Percentiles rank a stretch among this genome's conserved stretches.
These are phyloP conservation scores for Rhagoletis pomonella DNA, from an alignment of 1,140 invertebrate species.

Conservation along the genomic window DNA sequence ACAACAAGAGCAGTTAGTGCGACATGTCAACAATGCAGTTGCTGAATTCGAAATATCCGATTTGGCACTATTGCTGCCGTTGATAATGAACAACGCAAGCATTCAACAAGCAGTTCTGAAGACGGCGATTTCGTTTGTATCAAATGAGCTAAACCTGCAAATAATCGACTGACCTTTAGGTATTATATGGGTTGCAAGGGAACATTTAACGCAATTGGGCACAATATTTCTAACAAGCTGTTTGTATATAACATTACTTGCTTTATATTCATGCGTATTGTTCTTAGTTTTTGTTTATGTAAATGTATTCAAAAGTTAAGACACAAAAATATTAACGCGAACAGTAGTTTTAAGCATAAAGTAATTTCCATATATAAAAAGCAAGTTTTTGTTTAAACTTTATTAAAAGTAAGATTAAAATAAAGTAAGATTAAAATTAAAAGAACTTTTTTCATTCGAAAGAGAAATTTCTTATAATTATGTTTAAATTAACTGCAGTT, in stretches of 20 bases:
- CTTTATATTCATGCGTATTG: not conserved
- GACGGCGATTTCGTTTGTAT: conserved; percentile 65
- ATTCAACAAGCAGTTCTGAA: conserved; percentile 68
- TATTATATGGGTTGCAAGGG: not conserved
- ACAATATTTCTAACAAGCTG: conserved; percentile 18
- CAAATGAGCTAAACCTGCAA: conserved; percentile 68
- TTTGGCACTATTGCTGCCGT: conserved; percentile 65
- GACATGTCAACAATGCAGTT: conserved; percentile 66
- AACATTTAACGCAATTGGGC: not conserved
- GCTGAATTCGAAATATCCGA: conserved; percentile 66
- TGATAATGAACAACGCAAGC: conserved; percentile 63
- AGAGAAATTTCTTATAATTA: not conserved
- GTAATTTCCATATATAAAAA: no score
- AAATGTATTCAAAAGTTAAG: not conserved
- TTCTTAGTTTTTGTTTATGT: not conserved
- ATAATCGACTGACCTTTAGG: conserved; percentile 65
- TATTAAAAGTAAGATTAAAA: no score
- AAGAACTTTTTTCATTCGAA: no score
- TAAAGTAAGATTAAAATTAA: no score
- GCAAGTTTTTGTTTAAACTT: no score
- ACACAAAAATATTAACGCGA: not conserved
- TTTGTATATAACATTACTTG: not conserved
- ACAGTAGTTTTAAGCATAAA: no score
- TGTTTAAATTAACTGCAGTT: not conserved
- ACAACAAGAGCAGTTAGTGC: conserved; percentile 66